phyloP scores from a whole-genome alignment of 2,888 invertebrate species.

The Pristionchus exspectatus region DNA sequence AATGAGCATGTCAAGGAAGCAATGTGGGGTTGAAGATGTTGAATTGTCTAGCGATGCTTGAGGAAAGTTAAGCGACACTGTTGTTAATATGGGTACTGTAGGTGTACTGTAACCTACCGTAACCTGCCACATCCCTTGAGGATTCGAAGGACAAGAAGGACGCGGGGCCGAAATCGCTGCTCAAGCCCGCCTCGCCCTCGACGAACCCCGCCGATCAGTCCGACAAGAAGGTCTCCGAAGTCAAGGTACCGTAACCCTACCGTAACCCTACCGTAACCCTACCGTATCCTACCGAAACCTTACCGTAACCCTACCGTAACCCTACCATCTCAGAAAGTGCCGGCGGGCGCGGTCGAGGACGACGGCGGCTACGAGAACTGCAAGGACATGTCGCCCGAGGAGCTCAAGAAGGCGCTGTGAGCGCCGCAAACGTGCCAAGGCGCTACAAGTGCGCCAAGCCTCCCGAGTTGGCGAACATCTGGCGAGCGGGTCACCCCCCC shows the following conservation, averaged over 20 bases:
- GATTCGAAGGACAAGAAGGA: not conserved
- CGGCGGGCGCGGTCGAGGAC: constrained; percentile 20
- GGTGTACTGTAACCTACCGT: not conserved
- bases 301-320: too few relatives aligned
- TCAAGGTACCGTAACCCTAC: not conserved
- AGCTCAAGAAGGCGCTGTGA: constrained; percentile 41
- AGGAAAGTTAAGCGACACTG: too few relatives aligned
- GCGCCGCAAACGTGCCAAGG: not conserved
- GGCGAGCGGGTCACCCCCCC: not conserved
- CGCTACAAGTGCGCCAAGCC: not conserved
- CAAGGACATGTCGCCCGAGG: constrained; percentile 40
- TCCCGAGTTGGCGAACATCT: not conserved
- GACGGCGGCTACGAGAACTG: constrained; percentile 44
- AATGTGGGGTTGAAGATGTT: too few relatives aligned
- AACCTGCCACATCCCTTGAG: not conserved
- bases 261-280: not conserved
- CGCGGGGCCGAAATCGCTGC: not conserved
- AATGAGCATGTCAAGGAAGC: too few relatives aligned
- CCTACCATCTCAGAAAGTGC: not conserved
- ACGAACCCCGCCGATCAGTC: constrained; percentile 9
- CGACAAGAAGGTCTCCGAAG: not conserved
- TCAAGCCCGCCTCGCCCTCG: not conserved
- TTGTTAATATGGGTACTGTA: too few relatives aligned
- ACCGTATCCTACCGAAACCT: not conserved
- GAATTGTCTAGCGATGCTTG: too few relatives aligned